A percentile compares a stretch with the other conserved stretches of the same genome.
Evolutionary conservation across 2,797 vertebrate species (phyloP).

Genomic region (Girardinus metallicus): DNA sequence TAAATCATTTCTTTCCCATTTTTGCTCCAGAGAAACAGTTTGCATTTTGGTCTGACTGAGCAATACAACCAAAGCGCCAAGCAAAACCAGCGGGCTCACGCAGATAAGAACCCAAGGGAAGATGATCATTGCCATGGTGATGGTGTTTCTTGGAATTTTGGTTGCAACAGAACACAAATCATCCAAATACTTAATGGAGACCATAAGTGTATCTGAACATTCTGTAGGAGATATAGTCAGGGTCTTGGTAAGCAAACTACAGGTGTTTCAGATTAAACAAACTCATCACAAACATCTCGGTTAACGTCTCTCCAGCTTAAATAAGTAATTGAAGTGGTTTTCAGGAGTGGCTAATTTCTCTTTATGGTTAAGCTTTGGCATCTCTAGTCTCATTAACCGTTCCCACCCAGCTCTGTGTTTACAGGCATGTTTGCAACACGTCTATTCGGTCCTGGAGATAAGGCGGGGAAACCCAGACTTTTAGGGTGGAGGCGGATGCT

Average conservation of each 20-base stretch:
- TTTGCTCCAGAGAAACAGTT: not conserved
- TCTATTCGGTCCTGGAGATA: conserved; percentile 40
- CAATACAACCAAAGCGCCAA: not conserved
- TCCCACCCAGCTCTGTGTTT: conserved; percentile 26
- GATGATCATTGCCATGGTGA: not conserved
- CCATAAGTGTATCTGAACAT: not conserved
- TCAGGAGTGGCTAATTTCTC: conserved; percentile 39
- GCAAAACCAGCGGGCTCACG: not conserved
- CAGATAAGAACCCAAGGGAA: not conserved
- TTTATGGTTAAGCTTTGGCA: conserved; percentile 20
- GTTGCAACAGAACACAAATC: not conserved
- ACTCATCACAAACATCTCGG: not conserved
- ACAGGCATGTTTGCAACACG: conserved; percentile 8
- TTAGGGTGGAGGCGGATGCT: conserved; percentile 13
- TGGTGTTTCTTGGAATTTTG: not conserved
- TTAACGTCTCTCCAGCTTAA: conserved; percentile 16
- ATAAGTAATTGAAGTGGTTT: conserved; percentile 26
- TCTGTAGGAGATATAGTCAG: not conserved
- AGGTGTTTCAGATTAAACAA: not conserved
- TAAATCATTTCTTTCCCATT: not conserved
- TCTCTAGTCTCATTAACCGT: conserved; percentile 32
- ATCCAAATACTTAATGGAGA: not conserved
- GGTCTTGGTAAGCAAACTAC: not conserved
- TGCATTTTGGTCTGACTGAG: not conserved
- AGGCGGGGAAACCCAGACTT: conserved; percentile 24